Evolutionary conservation across 2,113 vertebrate species (phyloP).

Genomic region (Takifugu bimaculatus): DNA sequence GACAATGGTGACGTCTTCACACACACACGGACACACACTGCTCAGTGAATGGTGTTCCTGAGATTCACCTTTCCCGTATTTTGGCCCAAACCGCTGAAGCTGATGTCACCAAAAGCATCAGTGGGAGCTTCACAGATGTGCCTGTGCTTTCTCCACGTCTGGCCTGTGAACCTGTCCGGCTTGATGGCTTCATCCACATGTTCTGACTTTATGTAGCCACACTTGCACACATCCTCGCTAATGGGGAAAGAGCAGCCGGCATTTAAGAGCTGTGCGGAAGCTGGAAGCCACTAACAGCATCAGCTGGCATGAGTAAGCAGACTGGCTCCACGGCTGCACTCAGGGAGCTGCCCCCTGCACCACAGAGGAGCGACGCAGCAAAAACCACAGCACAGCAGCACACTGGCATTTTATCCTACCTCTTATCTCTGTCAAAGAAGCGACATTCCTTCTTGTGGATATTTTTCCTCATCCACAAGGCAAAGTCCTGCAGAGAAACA

Average conservation of each 20-base stretch:
- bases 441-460: conserved; percentile 86
- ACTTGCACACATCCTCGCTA: conserved; percentile 80
- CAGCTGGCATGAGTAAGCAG: not conserved
- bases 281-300: not conserved
- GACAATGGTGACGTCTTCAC: not conserved
- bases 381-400: not conserved
- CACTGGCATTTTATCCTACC: conserved; percentile 45
- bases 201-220: conserved; percentile 78
- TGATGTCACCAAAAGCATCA: conserved; percentile 89
- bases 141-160: conserved; percentile 76
- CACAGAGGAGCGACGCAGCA: no score
- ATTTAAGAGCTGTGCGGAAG: no score
- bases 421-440: conserved; percentile 76
- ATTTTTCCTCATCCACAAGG: conserved; percentile 79
- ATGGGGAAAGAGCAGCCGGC: conserved; percentile 7
- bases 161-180: conserved; percentile 66
- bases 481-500: conserved; percentile 56
- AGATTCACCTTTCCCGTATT: conserved; percentile 78
- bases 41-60: no score
- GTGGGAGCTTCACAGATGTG: conserved; percentile 83
- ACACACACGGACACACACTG: not conserved
- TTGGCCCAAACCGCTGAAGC: conserved; percentile 79
- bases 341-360: no score
- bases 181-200: conserved; percentile 80
- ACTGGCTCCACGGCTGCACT: no score